Conservation (phyloP, 2,113 vertebrate species). For the Cygnus atratus region DNA sequence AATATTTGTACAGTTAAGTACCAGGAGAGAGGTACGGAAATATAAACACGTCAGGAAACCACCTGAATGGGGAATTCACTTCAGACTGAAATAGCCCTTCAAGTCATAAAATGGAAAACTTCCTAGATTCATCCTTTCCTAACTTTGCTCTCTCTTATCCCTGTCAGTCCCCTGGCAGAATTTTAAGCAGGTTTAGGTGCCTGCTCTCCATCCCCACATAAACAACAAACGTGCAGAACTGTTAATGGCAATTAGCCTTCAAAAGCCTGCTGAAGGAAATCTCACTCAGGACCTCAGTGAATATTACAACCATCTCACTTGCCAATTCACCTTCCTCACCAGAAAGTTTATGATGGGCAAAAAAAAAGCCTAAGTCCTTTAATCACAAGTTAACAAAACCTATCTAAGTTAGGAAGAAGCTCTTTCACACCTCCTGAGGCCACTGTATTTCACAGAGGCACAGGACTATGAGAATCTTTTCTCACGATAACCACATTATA, state of each 20-base stretch:
- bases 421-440: not conserved
- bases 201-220: not conserved
- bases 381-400: not conserved
- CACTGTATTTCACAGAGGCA: not conserved
- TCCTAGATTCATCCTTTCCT: not conserved
- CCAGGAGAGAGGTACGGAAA: not conserved
- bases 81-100: conserved; percentile 13
- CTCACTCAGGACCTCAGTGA: not conserved
- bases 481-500: not conserved
- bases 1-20: conserved; percentile 35
- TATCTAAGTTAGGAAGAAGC: not conserved
- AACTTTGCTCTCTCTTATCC: not conserved
- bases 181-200: not conserved
- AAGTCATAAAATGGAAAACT: conserved; percentile 3
- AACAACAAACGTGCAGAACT: not conserved
- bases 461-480: not conserved
- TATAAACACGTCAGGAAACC: conserved; percentile 17
- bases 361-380: not conserved
- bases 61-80: not conserved
- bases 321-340: not conserved
- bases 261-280: not conserved
- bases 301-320: not conserved
- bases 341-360: not conserved
- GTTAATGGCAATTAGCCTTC: not conserved
- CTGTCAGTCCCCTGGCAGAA: not conserved